Percentiles rank a stretch among this genome's conserved stretches.
phyloP scores from a whole-genome alignment of 2,113 vertebrate genomes.

The Muntiacus reevesi region DNA sequence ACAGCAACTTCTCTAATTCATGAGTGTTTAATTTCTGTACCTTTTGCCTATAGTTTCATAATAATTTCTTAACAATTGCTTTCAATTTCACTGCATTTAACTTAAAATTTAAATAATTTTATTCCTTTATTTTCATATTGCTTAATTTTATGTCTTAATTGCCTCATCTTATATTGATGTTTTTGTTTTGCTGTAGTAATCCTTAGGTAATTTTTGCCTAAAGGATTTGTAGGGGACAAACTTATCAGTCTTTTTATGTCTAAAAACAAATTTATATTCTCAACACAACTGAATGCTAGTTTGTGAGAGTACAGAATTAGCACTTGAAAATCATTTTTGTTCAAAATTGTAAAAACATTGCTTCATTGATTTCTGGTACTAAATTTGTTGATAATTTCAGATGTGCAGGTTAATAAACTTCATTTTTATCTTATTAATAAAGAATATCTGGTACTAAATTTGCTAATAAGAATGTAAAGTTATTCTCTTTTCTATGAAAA shows the following conservation, averaged over 20 bases:
- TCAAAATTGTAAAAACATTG: conserved; percentile 23
- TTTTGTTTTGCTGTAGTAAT: background rate
- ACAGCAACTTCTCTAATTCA: background rate
- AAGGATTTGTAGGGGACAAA: background rate
- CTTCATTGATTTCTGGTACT: background rate
- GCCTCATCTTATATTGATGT: background rate
- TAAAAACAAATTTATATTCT: conserved; percentile 29
- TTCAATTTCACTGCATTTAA: background rate
- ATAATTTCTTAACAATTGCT: background rate
- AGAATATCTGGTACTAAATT: background rate
- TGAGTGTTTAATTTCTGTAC: background rate
- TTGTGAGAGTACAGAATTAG: background rate
- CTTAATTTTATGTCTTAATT: conserved; percentile 15
- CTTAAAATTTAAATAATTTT: conserved; percentile 1
- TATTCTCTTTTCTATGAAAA: background rate
- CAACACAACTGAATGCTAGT: background rate
- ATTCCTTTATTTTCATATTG: background rate
- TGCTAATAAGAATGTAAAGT: background rate
- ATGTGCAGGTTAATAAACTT: background rate
- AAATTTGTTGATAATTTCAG: background rate
- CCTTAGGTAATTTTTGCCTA: background rate
- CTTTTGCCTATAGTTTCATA: background rate
- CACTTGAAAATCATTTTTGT: background rate
- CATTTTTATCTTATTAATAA: background rate
- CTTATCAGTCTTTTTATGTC: background rate